Evolutionary conservation across 2,888 invertebrate species (phyloP).

Genomic region (Lithophane socia): DNA sequence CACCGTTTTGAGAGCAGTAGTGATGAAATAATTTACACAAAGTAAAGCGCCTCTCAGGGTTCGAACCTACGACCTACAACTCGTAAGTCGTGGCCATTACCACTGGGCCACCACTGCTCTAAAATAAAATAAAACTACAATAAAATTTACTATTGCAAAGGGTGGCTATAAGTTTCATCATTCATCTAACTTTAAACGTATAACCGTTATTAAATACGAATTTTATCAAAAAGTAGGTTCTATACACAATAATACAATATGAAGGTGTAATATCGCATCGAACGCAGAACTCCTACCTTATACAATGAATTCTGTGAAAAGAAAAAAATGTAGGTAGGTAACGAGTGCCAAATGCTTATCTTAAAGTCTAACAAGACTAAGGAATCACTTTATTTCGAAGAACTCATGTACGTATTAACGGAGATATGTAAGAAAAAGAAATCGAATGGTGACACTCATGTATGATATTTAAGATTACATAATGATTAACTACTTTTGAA

Average conservation of each 20-base stretch:
- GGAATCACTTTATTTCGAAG: slow-evolving; percentile 3
- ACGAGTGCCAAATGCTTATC: not conserved
- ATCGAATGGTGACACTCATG: not conserved
- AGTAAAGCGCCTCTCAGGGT: too few species aligned
- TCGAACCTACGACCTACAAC: too few species aligned
- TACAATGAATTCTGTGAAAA: not conserved
- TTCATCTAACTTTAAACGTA: slow-evolving; percentile 42
- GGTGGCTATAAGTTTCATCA: slow-evolving; percentile 38
- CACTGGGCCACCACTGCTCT: too few species aligned
- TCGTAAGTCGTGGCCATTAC: too few species aligned
- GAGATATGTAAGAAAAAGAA: not conserved
- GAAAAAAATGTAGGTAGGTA: not conserved
- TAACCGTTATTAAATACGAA: slow-evolving; percentile 30
- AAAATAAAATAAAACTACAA: slow-evolving; percentile 50
- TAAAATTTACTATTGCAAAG: slow-evolving; percentile 43
- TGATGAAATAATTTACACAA: too few species aligned
- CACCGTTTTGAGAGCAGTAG: too few species aligned
- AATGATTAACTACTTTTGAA: not conserved
- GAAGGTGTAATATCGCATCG: not conserved
- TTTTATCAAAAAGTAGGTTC: not conserved
- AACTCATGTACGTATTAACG: too few species aligned
- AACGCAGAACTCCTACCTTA: not conserved
- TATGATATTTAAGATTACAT: not conserved
- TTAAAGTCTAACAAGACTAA: slow-evolving; percentile 17
- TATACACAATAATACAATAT: not conserved